Conservation (phyloP, 2,888 invertebrate genomes). For the Aricia artaxerxes region DNA sequence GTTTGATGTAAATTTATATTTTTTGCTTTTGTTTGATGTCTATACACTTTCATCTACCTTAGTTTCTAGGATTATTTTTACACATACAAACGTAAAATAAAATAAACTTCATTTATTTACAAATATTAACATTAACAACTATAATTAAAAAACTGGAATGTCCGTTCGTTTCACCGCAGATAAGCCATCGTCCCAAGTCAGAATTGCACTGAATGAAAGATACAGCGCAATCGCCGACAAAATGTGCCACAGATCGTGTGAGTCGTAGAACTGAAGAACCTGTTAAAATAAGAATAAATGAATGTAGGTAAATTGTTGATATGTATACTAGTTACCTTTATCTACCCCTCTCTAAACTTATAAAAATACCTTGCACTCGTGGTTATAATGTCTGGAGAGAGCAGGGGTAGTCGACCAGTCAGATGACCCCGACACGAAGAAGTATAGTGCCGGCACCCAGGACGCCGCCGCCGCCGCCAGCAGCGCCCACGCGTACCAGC, state of each 20-base stretch:
- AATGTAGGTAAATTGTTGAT: too few species aligned
- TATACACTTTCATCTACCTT: too few species aligned
- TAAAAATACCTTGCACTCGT: slow-evolving; percentile 65
- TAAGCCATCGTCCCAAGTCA: slow-evolving; percentile 92
- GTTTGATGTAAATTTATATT: too few species aligned
- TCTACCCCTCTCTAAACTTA: too few species aligned
- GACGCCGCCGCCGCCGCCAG: slow-evolving; percentile 82
- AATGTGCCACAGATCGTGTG: slow-evolving; percentile 94
- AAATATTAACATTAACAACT: background rate
- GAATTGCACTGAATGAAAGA: slow-evolving; percentile 89
- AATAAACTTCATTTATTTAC: slow-evolving; percentile 3
- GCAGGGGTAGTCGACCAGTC: slow-evolving; percentile 63
- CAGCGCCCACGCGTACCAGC: slow-evolving; percentile 83
- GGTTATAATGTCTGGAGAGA: slow-evolving; percentile 81
- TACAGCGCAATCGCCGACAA: slow-evolving; percentile 91
- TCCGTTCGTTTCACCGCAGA: slow-evolving; percentile 84
- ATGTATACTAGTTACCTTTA: too few species aligned
- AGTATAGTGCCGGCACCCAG: slow-evolving; percentile 87
- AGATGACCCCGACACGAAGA: slow-evolving; percentile 51
- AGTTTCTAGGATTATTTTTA: background rate
- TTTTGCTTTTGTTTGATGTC: too few species aligned
- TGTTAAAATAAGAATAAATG: slow-evolving; percentile 62
- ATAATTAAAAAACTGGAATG: slow-evolving; percentile 87
- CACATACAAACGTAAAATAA: background rate
- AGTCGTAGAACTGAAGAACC: slow-evolving; percentile 88